Base-by-base conservation (phyloP, 2,888 invertebrate species). In the Pachliopta kotzebuea region DNA sequence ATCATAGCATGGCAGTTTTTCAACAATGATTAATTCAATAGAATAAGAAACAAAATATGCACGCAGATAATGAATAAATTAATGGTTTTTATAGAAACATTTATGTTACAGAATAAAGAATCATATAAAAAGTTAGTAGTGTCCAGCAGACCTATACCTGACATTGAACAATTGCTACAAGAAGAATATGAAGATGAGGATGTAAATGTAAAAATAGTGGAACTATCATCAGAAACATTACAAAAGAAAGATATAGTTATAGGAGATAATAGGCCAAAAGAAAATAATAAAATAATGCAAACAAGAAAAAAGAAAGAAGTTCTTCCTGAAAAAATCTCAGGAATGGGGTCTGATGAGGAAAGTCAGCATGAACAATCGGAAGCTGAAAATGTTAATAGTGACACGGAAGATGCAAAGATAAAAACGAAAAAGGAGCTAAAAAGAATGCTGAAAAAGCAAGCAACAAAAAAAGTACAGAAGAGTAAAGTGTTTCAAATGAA, bases 401-500 rank as follows among this genome's bases (percentile, higher is more conserved):
- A 88, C 71, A 72, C 80, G 56, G 71, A 83, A 79, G 70, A 88
- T 72, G 72, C 80, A 56, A 78, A 85, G 74, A 74, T 83, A 70
- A 82, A 85, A 81, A 90, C 93, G 2, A 94, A 95, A 77, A 95
- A 95, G 79, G 95, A 96, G 73, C 83, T 96, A 1, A 95, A 96
- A 74, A 94, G 91, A 72, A 86, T 94, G 68, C 89, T 96, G 11
- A 95, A 95, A 74, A 94, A 94, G 69, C 94, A 95, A 78, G 95
- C 96, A 0, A 92, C 95, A 0, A 95, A 95, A 74, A 94, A 94
- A 77, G 92, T 96, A 20, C 94, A 96, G 76, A 95, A 95, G 71
- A 96, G 96, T 76, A 96, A 95, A 92, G 93, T 94, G 0, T 96
- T 95, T 75, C 94, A 95, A 86, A 93, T 93, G 84, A 96, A 96